Evolutionary conservation across 2,113 vertebrate species (phyloP).

Genomic region (Syngnathoides biaculeatus): DNA sequence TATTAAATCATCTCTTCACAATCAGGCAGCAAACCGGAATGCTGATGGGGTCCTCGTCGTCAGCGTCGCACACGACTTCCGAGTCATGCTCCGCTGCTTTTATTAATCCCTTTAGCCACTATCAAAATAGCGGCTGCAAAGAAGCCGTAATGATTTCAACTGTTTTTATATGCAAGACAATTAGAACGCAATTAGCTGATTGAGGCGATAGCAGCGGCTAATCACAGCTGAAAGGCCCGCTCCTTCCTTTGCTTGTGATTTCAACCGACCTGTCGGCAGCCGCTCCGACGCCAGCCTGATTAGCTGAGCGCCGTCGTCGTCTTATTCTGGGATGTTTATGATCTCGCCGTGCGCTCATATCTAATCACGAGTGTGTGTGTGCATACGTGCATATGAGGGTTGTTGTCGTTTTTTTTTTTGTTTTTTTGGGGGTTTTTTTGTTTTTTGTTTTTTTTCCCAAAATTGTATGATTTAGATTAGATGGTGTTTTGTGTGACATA

Average conservation of each 20-base stretch:
- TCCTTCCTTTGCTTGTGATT: constrained; percentile 49
- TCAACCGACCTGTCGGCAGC: constrained; percentile 48
- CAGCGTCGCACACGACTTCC: constrained; percentile 47
- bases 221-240: constrained; percentile 48
- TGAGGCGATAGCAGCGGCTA: constrained; percentile 62
- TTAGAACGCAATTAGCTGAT: constrained; percentile 62
- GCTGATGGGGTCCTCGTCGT: constrained; percentile 44
- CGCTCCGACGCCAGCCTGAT: constrained; percentile 34
- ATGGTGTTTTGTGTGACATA: constrained; percentile 20
- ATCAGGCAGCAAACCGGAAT: constrained; percentile 44
- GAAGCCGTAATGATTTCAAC: constrained; percentile 60
- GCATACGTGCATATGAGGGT: constrained; percentile 14
- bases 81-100: constrained; percentile 46
- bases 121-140: constrained; percentile 59
- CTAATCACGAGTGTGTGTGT: constrained; percentile 71
- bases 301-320: constrained; percentile 19
- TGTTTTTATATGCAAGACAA: constrained; percentile 53
- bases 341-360: constrained; percentile 22
- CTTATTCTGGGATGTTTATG: constrained; percentile 17
- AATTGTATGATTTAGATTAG: constrained; percentile 5
- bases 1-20: constrained; percentile 53
- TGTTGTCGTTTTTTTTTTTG: too few species aligned
- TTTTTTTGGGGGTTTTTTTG: constrained; percentile 65
- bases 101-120: constrained; percentile 62
- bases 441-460: neutral